Conservation (phyloP, 1,140 invertebrate species). For the Drosophila truncata region DNA sequence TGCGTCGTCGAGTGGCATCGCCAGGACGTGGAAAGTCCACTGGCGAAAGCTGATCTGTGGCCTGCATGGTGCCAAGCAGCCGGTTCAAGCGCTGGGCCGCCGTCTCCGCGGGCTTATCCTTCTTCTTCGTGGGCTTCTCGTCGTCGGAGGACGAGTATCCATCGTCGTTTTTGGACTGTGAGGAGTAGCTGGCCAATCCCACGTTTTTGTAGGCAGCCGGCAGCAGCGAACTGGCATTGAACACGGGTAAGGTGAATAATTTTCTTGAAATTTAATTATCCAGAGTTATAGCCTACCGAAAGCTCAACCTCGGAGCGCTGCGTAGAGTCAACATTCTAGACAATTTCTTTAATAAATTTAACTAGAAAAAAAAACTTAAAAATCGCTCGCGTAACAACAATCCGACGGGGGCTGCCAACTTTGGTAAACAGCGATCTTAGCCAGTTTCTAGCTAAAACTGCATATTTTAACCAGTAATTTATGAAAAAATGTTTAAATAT, state of each 20-base stretch:
- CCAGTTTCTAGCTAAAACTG: too few species aligned
- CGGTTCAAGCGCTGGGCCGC: conserved; percentile 73
- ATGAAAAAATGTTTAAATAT: not conserved
- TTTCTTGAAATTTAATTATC: not conserved
- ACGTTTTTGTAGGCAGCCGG: conserved; percentile 69
- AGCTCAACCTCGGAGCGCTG: conserved; percentile 35
- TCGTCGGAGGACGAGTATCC: conserved; percentile 70
- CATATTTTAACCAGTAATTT: too few species aligned
- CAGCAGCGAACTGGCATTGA: conserved; percentile 43
- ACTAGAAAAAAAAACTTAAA: conserved; percentile 40
- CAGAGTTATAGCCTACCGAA: conserved; percentile 30
- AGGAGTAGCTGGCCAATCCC: conserved; percentile 44
- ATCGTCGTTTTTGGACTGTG: conserved; percentile 69
- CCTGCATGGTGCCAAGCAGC: conserved; percentile 74
- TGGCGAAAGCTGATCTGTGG: conserved; percentile 49
- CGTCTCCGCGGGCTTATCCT: conserved; percentile 49
- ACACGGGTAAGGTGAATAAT: not conserved
- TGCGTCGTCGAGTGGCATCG: conserved; percentile 58
- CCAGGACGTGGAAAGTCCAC: conserved; percentile 69
- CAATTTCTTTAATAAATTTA: conserved; percentile 58
- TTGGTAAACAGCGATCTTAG: not conserved
- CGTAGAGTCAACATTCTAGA: conserved; percentile 53
- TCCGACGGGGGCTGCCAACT: conserved; percentile 1
- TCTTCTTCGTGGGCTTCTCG: conserved; percentile 63
- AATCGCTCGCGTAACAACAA: conserved; percentile 76